Base-by-base conservation (phyloP, 2,113 vertebrate species). In the Chascanopsetta lugubris region DNA sequence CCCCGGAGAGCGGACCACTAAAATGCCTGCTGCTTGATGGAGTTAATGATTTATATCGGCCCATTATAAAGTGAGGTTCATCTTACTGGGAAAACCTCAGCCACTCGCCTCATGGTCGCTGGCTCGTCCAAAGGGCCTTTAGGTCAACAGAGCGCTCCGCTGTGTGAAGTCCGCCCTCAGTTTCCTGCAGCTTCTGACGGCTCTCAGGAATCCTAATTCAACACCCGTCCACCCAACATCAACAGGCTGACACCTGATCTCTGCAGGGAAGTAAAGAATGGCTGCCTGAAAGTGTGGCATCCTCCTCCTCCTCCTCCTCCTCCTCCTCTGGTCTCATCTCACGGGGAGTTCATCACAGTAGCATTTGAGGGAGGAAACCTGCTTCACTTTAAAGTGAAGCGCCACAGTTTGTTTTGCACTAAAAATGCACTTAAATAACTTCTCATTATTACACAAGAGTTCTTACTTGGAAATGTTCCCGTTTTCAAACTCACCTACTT, bases 41-140 rank as follows among this genome's bases (percentile, higher is more conserved):
- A 86, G 90, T 90, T 91, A 92, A 91, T 92, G 87, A 92, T 92
- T 91, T 84, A 91, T 88, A 59, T 22, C 69, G 20, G 32, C 45
- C 74, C 71, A 77, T 89, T 79, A 79, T 73, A 40, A 81, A 65
- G 53, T 69, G 36, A 77, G 68, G 69, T 80, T 79, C 69, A 54
- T 67, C 61, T 72, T 57, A 64, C n/a, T 42, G 58, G 63, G 58
- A 61, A 34, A 29, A 68, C 47, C 43, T 20, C 55, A 63, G 69
- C 75, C 47, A 6, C 0, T 42, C 20, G 18, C 27, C 61, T 63
- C 45, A 66, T 81, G 66, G 80, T 78, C 78, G 62, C 69, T 59
- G 11, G 40, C 49, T 61, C 50, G 8, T 69, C 62, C 25, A 58
- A n/a, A n/a, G n/a, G 43, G 11, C 55, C 49, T 53, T 78, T 38